Percentiles rank a stretch among this genome's conserved stretches.
These are phyloP conservation scores for Ommatoiulus sabulosus DNA, from an alignment of 2,888 invertebrate genomes.

Conservation along the genomic window DNA sequence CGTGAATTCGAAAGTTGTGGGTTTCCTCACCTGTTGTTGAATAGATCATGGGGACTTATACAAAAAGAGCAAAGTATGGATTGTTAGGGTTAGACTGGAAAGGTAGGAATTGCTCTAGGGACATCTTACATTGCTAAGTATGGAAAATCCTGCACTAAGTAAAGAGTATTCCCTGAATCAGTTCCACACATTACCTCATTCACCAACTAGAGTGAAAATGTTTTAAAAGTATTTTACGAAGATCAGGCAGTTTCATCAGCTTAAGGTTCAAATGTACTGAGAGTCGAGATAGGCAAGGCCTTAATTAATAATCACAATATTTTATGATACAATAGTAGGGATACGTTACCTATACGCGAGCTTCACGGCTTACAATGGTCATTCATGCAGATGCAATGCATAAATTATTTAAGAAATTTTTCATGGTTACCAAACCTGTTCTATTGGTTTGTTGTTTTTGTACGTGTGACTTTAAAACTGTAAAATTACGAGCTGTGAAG, in stretches of 20 bases:
- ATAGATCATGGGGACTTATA: conserved; percentile 38
- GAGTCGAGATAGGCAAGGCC: neutral
- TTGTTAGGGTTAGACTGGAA: neutral
- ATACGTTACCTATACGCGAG: too few species aligned
- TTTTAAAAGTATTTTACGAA: neutral
- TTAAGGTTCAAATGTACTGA: neutral
- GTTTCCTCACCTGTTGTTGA: conserved; percentile 54
- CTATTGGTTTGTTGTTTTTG: too few species aligned
- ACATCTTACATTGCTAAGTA: neutral
- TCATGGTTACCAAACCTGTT: too few species aligned
- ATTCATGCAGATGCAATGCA: too few species aligned
- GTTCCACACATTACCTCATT: neutral
- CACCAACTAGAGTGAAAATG: neutral
- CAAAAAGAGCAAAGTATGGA: neutral
- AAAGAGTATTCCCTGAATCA: neutral
- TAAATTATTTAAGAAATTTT: too few species aligned
- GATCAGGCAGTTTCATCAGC: conserved; percentile 15
- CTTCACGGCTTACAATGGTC: too few species aligned
- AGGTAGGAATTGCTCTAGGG: neutral
- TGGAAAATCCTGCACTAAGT: neutral
- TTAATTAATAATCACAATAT: neutral
- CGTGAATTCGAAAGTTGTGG: conserved; percentile 56
- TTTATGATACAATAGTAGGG: neutral
- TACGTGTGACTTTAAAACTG: too few species aligned
- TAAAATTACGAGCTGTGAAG: too few species aligned